Conservation (phyloP, 2,113 vertebrate genomes). For the Cisticola juncidis region DNA sequence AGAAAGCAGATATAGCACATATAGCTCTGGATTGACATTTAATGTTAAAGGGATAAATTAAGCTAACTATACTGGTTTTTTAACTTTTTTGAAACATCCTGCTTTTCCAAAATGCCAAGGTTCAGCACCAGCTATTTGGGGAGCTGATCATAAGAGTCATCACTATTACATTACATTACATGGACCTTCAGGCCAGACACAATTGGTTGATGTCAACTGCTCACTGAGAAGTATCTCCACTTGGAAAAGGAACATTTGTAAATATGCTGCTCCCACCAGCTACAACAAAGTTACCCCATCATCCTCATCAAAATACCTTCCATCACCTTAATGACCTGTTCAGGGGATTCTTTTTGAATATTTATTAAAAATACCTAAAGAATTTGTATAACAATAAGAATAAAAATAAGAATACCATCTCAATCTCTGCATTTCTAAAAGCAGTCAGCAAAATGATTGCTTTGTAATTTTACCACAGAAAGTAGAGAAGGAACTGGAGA, state of each 20-base stretch:
- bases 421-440: neutral
- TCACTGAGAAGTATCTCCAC: neutral
- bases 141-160: neutral
- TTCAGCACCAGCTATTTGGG: neutral
- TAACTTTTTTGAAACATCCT: no score
- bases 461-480: neutral
- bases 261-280: neutral
- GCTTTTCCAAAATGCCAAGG: neutral
- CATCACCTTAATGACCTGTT: neutral
- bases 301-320: neutral
- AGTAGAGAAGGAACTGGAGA: neutral
- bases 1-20: neutral
- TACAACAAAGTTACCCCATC: neutral
- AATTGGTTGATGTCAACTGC: neutral
- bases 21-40: neutral
- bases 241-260: neutral
- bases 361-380: neutral
- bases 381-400: neutral
- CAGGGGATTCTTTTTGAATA: neutral
- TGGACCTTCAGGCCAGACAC: neutral
- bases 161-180: neutral
- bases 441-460: neutral
- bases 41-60: neutral
- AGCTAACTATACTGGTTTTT: neutral
- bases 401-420: neutral